A percentile compares a stretch with the other conserved stretches of the same genome.
Conservation (phyloP, 2,113 vertebrate species). For the Clarias batrachus region DNA sequence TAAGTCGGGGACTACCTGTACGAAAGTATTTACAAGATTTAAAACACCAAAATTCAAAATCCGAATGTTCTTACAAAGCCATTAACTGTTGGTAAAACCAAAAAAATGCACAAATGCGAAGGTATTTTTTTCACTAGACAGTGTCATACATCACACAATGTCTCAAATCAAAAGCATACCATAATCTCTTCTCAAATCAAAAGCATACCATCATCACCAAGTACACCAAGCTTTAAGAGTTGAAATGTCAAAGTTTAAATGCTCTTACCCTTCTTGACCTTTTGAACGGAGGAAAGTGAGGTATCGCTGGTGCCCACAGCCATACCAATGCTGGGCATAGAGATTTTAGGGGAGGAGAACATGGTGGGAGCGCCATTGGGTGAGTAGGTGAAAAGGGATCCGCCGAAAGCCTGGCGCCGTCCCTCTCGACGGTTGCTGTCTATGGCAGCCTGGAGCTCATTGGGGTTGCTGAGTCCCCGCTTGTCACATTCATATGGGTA, state of each 20-base stretch:
- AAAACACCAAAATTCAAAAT: neutral
- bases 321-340: conserved; percentile 74
- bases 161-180: neutral
- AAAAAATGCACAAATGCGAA: neutral
- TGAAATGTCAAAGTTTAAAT: neutral
- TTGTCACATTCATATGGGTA: conserved; percentile 98
- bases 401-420: conserved; percentile 87
- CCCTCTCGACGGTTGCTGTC: conserved; percentile 95
- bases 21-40: neutral
- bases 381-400: conserved; percentile 90
- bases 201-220: too few species aligned
- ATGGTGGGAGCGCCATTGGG: conserved; percentile 84
- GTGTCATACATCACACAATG: neutral
- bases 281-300: conserved; percentile 76
- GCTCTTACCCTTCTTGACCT: conserved; percentile 91
- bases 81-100: neutral
- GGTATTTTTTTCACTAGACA: neutral
- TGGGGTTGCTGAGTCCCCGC: conserved; percentile 90
- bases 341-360: conserved; percentile 88
- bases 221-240: neutral
- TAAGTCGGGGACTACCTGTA: too few species aligned
- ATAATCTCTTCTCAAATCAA: neutral
- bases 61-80: neutral
- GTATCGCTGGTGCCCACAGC: conserved; percentile 81
- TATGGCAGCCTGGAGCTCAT: conserved; percentile 93